A percentile compares a stretch with the other conserved stretches of the same genome.
These are phyloP conservation scores for Todiramphus saurophagus DNA, from an alignment of 2,113 vertebrate species.

Conservation along the genomic window DNA sequence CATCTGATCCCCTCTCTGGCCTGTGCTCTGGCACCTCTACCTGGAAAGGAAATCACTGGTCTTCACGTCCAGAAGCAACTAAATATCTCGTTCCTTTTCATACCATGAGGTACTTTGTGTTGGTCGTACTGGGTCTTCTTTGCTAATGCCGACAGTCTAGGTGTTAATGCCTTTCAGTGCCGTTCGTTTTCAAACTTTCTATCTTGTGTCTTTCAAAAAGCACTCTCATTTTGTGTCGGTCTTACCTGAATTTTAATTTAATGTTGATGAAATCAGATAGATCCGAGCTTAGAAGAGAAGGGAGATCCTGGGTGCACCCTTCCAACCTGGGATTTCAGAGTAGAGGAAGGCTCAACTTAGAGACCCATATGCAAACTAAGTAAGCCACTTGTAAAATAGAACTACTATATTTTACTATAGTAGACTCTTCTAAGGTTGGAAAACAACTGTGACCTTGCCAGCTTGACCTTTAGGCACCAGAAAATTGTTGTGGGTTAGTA, in stretches of 20 bases:
- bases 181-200: neutral
- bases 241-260: neutral
- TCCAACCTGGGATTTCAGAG: neutral
- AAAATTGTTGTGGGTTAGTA: neutral
- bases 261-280: neutral
- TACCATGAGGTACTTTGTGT: neutral
- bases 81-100: neutral
- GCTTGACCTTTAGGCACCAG: neutral
- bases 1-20: neutral
- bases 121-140: neutral
- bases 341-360: neutral
- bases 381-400: neutral
- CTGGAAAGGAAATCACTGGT: neutral
- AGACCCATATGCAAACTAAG: neutral
- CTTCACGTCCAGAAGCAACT: neutral
- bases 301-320: rapidly evolving
- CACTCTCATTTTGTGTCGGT: neutral
- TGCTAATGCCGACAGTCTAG: neutral
- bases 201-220: neutral
- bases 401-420: neutral
- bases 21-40: neutral
- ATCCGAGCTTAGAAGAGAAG: neutral
- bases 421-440: neutral
- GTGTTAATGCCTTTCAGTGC: neutral
- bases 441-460: neutral